Base-by-base conservation (phyloP, 2,113 vertebrate genomes). In the Acrocephalus kingi region DNA sequence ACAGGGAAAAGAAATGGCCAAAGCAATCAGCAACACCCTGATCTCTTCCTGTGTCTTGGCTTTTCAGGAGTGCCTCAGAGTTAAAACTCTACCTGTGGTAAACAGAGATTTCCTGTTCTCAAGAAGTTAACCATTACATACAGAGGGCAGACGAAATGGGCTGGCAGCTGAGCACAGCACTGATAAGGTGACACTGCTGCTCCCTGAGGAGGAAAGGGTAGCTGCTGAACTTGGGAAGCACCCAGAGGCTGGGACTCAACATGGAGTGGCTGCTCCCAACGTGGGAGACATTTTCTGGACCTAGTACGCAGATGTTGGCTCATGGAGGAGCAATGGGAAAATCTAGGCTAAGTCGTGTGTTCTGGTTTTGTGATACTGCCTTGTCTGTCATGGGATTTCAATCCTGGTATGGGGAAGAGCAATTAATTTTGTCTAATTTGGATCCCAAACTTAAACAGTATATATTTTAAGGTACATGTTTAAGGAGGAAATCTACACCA, bases 121-220 rank as follows among this genome's bases (percentile, higher is more conserved):
- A 86, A 93, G 82, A 89, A 92, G 97, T 97, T 97, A 98, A 97
- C 96, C 89, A 97, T 97, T 97, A 97, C 84, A 96, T 92, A 75
- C 64, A 81, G 67, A 97, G 96, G 94, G 94, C 82, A 97, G 86
- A 83, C 23, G 7, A 92, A 97, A 95, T 14, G 15, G 58, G 74
- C 87, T 95, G 91, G 96, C 87, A 87, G 46, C 31, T 0, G 13
- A 86, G 48, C 5, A 13, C 3, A 11, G 49, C 0, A 2, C 54
- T 77, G 91, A 85, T 66, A 92, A 90, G 58, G 75, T 75, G 89
- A 35, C 14, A 8, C 55, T 58, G 82, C 69, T 13, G 9, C 69
- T 76, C 81, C 67, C 83, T 4, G 18, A 30, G 49, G n/a, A 84
- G 52, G 25, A 87, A 73, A 83, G 56, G 19, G 51, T 37, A 68